Conservation (phyloP, 2,888 invertebrate genomes). For the Schrankia costaestrigalis region DNA sequence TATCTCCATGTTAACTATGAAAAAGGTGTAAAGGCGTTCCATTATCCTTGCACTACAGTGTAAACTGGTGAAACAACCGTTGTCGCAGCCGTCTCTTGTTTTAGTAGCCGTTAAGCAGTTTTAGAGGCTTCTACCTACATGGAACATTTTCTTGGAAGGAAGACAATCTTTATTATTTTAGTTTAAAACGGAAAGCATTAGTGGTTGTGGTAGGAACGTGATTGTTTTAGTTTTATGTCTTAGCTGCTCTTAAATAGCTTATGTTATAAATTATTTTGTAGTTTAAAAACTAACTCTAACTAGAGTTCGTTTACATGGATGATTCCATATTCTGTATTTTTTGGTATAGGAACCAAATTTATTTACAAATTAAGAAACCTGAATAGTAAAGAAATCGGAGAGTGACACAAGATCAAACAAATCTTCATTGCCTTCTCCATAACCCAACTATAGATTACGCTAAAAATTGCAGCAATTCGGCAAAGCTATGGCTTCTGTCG, state of each 20-base stretch:
- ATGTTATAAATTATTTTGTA: no score
- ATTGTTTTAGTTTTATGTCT: slow-evolving; percentile 6
- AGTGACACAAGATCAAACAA: no score
- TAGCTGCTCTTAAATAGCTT: background rate
- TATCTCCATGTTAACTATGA: slow-evolving; percentile 23
- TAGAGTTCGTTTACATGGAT: no score
- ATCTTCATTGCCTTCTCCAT: background rate
- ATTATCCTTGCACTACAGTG: slow-evolving; percentile 24
- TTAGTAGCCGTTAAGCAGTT: slow-evolving; percentile 32
- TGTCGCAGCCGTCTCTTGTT: slow-evolving; percentile 26
- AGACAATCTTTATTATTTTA: slow-evolving; percentile 11
- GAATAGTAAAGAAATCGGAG: no score
- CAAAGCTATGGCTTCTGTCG: no score
- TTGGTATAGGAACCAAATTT: no score
- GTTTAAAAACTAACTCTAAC: no score
- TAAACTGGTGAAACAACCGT: slow-evolving; percentile 30
- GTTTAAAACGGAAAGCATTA: slow-evolving; percentile 16
- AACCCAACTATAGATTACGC: no score
- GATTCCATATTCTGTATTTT: no score
- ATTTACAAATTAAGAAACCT: no score
- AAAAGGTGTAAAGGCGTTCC: slow-evolving; percentile 32
- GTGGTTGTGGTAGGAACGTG: background rate
- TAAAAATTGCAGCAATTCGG: no score
- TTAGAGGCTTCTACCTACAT: slow-evolving; percentile 20
- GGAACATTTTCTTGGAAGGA: slow-evolving; percentile 11